Evolutionary conservation across 2,113 vertebrate species (phyloP).

Genomic region (Azemiops feae): DNA sequence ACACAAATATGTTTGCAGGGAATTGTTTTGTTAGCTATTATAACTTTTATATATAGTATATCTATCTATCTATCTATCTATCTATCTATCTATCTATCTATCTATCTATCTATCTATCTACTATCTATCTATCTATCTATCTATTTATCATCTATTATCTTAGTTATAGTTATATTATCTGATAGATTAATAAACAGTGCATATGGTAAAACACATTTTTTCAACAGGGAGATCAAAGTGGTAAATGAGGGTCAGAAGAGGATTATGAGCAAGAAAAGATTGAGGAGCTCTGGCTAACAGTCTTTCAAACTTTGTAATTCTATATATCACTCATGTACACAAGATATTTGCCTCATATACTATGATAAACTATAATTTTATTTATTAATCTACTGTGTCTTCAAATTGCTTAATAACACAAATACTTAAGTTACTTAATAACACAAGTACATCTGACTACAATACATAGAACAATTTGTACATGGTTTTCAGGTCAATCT

Average conservation of each 20-base stretch:
- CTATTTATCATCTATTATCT: too few species aligned
- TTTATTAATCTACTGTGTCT: neutral
- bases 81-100: too few species aligned
- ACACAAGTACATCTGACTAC: neutral
- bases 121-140: too few species aligned
- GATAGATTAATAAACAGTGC: neutral
- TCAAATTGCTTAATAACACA: neutral
- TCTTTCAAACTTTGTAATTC: neutral
- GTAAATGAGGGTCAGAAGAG: neutral
- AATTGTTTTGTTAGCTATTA: neutral
- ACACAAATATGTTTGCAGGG: neutral
- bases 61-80: too few species aligned
- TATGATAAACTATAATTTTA: neutral
- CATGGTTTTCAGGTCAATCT: neutral
- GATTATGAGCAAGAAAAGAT: neutral
- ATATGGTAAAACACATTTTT: neutral
- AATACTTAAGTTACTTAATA: too few species aligned
- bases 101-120: too few species aligned
- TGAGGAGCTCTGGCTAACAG: neutral
- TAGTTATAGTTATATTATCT: too few species aligned
- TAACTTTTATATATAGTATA: neutral
- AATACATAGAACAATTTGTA: accelerated
- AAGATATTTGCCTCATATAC: neutral
- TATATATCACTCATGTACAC: neutral
- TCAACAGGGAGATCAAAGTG: neutral